Conservation (phyloP, 1,140 invertebrate genomes). For the Drosophila ambigua region DNA sequence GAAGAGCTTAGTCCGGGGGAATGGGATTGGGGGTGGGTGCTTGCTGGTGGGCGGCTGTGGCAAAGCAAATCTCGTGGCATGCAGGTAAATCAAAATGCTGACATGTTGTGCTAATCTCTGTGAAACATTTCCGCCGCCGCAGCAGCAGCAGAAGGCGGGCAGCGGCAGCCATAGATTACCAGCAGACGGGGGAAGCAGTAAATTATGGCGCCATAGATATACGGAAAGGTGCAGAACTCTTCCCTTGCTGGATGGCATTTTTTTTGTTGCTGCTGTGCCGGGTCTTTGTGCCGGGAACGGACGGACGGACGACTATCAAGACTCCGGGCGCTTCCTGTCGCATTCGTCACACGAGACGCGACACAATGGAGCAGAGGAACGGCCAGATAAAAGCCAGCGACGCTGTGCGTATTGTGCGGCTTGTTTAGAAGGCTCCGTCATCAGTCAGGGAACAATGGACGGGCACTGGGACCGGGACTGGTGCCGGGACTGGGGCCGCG, state of each 20-base stretch:
- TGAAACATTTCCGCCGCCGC: conserved; percentile 70
- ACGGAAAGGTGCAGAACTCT: conserved; percentile 51
- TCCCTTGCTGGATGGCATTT: conserved; percentile 8
- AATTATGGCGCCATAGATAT: conserved; percentile 59
- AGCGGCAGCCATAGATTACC: conserved; percentile 48
- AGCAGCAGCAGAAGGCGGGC: not conserved
- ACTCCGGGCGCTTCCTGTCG: conserved; percentile 71
- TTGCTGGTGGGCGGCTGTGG: not conserved
- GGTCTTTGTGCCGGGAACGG: conserved; percentile 34
- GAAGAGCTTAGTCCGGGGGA: not conserved
- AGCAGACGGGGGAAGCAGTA: conserved; percentile 50
- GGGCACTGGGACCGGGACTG: conserved; percentile 1
- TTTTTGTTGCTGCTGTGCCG: not conserved
- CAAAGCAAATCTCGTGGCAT: conserved; percentile 13
- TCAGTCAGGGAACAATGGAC: conserved; percentile 50
- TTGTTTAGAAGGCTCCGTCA: conserved; percentile 62
- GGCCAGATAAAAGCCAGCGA: conserved; percentile 66
- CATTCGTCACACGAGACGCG: conserved; percentile 70
- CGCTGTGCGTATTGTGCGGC: conserved; percentile 64
- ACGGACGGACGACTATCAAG: conserved; percentile 55
- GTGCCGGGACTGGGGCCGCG: conserved; percentile 11
- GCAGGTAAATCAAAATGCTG: conserved; percentile 68
- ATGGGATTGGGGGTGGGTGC: not conserved
- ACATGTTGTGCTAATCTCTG: conserved; percentile 76
- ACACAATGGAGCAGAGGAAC: conserved; percentile 56